Base-by-base conservation (phyloP, 2,113 vertebrate genomes). In the Salvator merianae region DNA sequence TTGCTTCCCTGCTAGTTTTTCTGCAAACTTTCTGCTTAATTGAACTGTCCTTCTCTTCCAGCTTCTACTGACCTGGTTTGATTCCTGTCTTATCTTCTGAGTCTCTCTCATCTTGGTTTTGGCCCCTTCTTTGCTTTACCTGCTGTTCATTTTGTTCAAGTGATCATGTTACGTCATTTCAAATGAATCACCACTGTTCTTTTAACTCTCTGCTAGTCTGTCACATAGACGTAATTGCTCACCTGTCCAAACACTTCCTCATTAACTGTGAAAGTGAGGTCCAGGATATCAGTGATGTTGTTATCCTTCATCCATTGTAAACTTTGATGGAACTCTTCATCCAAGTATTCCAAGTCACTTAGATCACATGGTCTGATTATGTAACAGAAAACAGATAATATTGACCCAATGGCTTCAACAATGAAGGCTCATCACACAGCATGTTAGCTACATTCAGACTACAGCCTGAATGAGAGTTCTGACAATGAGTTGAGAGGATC, bases 231-330 rank as follows among this genome's bases (percentile, higher is more conserved):
- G 78, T 87, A 74, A 86, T n/a, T 77, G 91, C 94, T 93, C 88
- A 99, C 99, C 98, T 99, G 98, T 89, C 99, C 98, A 93, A 99
- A 99, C 87, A 99, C 99, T 93, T 99, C 98, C 94, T 99, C 98
- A 0, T 99, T 99, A 83, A 99, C 99, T 0, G 98, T 99, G 93
- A 99, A 99, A 76, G 98, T 99, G 85, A 99, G 97, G 90, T 99
- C 98, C 65, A 99, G 95, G 89, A 99, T 99, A 89, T 99, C 97
- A 4, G 98, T 99, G 93, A 99, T 99, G 93, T 98, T 97, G 36
- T 99, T 99, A 92, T 99, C 99, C 85, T 99, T 99, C 98, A 99
- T 99, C 99, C 99, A 99, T 86, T 99, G 99, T 89, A 99, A 95
- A 74, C 98, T 99, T 88, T 98, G 98, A 90, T 99, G 99, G 94